Conservation (phyloP, 1,140 invertebrate species). For the Lordiphosa mommai region DNA sequence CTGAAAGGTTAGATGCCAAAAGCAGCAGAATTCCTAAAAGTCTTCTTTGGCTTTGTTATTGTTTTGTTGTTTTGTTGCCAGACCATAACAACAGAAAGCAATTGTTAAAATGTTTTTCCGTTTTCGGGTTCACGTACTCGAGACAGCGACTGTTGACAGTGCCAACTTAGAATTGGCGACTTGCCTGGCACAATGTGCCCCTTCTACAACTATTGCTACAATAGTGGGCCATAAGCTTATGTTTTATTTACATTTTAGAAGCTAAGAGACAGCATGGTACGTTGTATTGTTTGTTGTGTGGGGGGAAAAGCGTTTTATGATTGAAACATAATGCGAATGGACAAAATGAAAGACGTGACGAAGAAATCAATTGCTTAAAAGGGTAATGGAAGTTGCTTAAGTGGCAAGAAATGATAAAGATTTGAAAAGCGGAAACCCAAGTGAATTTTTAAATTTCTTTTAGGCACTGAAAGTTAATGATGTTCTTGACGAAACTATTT, state of each 20-base stretch:
- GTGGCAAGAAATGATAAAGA: too few species aligned
- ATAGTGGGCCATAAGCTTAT: conserved; percentile 6
- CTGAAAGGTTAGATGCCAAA: conserved; percentile 6
- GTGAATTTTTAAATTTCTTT: too few species aligned
- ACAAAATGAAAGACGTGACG: too few species aligned
- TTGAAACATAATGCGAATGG: neutral
- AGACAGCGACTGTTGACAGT: conserved; percentile 7
- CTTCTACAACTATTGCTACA: neutral
- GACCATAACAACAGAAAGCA: conserved; percentile 9
- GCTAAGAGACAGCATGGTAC: neutral
- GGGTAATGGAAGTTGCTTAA: too few species aligned
- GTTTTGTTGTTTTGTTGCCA: neutral
- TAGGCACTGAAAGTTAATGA: too few species aligned
- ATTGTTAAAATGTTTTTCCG: conserved; percentile 8
- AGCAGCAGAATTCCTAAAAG: neutral
- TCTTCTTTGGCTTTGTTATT: neutral
- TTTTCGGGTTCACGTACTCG: conserved; percentile 7
- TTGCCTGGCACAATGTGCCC: conserved; percentile 2
- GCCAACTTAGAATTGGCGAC: conserved; percentile 1
- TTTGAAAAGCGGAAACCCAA: too few species aligned
- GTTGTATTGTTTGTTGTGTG: neutral
- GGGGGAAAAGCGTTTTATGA: conserved; percentile 3
- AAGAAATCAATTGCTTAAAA: too few species aligned
- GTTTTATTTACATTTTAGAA: conserved; percentile 7
- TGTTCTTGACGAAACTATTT: too few species aligned